These are phyloP conservation scores for Pristionchus japonicus DNA, from an alignment of 2,888 invertebrate species.

Conservation along the genomic window DNA sequence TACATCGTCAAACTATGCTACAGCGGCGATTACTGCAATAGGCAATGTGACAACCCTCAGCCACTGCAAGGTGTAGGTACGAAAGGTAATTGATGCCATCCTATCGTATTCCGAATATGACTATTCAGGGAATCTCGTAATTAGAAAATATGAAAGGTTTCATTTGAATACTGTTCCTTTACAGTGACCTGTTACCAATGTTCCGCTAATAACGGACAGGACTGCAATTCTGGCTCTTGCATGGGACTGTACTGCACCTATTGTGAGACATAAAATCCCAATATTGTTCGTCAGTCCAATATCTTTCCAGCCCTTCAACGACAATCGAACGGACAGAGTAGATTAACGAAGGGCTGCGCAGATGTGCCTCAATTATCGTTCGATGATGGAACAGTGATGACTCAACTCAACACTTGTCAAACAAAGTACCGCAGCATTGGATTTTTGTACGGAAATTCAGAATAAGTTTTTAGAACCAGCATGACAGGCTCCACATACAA, in stretches of 20 bases:
- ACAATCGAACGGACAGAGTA: not conserved
- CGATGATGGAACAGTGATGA: slow-evolving; percentile 39
- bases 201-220: slow-evolving; percentile 15
- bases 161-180: too few species aligned
- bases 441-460: not conserved
- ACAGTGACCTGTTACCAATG: slow-evolving; percentile 44
- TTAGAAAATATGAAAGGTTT: not conserved
- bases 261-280: not conserved
- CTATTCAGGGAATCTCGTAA: not conserved
- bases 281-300: too few species aligned
- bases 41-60: slow-evolving; percentile 13
- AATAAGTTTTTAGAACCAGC: not conserved
- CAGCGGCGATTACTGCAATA: slow-evolving; percentile 41
- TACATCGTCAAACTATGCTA: slow-evolving; percentile 46
- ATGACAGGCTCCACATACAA: not conserved
- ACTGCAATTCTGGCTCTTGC: slow-evolving; percentile 39
- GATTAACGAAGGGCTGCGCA: slow-evolving; percentile 24
- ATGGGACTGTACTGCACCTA: slow-evolving; percentile 46
- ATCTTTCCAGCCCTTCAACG: slow-evolving; percentile 26
- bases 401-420: slow-evolving; percentile 19
- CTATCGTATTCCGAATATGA: not conserved
- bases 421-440: not conserved
- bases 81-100: not conserved
- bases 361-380: not conserved
- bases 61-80: not conserved